Conservation (phyloP, 2,113 vertebrate genomes). For the Danionella cerebrum region DNA sequence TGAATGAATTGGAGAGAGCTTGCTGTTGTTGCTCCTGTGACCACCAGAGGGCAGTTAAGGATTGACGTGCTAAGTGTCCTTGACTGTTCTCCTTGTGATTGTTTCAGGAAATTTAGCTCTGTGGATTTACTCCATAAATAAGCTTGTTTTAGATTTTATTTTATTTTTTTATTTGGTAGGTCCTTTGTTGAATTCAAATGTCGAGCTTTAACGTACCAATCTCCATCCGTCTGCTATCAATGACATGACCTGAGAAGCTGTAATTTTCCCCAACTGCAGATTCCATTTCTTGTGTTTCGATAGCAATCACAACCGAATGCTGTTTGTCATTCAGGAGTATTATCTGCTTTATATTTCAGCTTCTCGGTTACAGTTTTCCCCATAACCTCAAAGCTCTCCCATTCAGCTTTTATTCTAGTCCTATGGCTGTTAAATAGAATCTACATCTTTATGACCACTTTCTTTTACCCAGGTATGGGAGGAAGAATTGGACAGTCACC, state of each 20-base stretch:
- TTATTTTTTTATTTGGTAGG: not conserved
- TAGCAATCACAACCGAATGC: not conserved
- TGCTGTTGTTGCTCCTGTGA: not conserved
- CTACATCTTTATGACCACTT: not conserved
- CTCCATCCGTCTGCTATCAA: not conserved
- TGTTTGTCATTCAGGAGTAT: constrained; percentile 4
- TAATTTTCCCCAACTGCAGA: not conserved
- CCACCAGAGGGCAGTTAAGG: constrained; percentile 34
- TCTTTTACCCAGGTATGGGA: not conserved
- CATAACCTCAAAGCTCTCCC: constrained; percentile 1
- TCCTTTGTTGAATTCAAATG: not conserved
- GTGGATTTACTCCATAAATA: not conserved
- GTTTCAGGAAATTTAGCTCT: constrained; percentile 10
- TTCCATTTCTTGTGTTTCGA: not conserved
- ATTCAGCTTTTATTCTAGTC: not conserved
- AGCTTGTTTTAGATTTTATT: not conserved
- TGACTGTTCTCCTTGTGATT: constrained; percentile 17
- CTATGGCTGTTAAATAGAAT: not conserved
- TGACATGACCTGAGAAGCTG: not conserved
- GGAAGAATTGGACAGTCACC: not conserved
- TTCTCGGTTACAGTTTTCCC: not conserved
- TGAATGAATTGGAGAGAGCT: not conserved
- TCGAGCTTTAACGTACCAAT: not conserved
- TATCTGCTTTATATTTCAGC: not conserved
- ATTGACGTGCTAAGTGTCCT: not conserved